phyloP scores from a whole-genome alignment of 2,113 vertebrate genomes.

The Onychostruthus taczanowskii region DNA sequence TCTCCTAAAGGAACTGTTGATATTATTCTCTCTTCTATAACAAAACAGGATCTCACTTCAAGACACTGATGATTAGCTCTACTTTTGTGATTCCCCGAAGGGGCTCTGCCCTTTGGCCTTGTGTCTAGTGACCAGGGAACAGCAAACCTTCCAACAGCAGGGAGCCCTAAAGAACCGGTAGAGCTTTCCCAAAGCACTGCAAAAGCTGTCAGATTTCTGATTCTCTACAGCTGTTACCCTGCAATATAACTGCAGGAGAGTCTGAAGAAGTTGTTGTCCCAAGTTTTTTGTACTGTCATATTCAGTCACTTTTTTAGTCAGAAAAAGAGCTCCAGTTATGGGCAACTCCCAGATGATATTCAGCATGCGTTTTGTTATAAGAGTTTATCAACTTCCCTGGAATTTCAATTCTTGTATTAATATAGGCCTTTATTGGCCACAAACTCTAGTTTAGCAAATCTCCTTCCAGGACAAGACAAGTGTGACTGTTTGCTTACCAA shows the following conservation, averaged over 20 bases:
- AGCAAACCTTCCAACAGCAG: neutral
- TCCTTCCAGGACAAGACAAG: neutral
- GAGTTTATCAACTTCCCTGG: neutral
- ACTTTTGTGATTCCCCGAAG: neutral
- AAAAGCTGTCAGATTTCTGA: neutral
- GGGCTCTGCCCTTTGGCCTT: neutral
- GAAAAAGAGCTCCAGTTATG: neutral
- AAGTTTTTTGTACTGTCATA: neutral
- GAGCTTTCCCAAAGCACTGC: neutral
- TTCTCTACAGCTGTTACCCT: neutral
- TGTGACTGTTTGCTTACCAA: constrained; percentile 31
- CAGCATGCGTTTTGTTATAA: neutral
- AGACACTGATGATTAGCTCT: neutral
- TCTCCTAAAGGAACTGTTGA: neutral
- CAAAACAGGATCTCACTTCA: neutral
- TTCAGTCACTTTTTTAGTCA: neutral
- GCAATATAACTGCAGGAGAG: neutral
- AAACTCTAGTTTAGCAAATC: neutral
- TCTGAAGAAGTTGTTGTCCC: neutral
- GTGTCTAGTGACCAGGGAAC: neutral
- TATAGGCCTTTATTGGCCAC: neutral
- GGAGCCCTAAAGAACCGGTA: neutral
- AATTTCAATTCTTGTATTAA: neutral
- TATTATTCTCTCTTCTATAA: neutral
- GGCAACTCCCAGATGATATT: neutral